These are phyloP conservation scores for Apis florea DNA, from an alignment of 1,140 invertebrate species.

Conservation along the genomic window DNA sequence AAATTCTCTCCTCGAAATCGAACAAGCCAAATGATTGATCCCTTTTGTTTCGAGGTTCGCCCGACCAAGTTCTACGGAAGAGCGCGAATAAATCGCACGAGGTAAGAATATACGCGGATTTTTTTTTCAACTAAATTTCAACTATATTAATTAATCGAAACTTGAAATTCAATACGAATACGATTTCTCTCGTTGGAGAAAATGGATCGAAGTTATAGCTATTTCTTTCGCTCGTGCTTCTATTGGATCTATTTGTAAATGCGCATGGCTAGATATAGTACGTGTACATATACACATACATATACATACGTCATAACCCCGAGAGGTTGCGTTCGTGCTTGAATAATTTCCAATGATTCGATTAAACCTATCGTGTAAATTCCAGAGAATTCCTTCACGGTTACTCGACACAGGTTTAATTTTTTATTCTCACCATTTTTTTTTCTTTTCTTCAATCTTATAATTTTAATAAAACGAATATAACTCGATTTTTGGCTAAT, in stretches of 20 bases:
- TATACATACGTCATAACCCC: neutral
- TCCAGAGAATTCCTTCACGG: neutral
- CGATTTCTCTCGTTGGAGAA: neutral
- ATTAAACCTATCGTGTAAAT: conserved; percentile 2
- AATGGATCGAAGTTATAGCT: too few relatives aligned
- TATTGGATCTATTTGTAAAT: neutral
- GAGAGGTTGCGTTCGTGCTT: neutral
- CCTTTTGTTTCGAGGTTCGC: conserved; percentile 43
- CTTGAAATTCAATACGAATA: conserved; percentile 7
- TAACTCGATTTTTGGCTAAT: neutral
- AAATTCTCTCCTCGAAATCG: conserved; percentile 44
- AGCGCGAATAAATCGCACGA: conserved; percentile 17
- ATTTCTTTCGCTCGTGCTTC: neutral
- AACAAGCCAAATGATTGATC: conserved; percentile 52
- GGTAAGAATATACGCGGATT: neutral
- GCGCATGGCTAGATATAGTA: neutral
- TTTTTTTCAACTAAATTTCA: neutral
- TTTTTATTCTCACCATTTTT: neutral
- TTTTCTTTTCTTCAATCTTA: neutral
- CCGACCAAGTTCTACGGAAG: conserved; percentile 23
- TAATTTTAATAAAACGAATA: neutral
- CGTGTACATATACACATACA: neutral
- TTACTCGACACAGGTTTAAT: neutral
- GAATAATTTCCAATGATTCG: conserved; percentile 13
- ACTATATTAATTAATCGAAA: conserved; percentile 40